Conservation (phyloP, 2,797 vertebrate genomes). For the Coregonus suidteri region DNA sequence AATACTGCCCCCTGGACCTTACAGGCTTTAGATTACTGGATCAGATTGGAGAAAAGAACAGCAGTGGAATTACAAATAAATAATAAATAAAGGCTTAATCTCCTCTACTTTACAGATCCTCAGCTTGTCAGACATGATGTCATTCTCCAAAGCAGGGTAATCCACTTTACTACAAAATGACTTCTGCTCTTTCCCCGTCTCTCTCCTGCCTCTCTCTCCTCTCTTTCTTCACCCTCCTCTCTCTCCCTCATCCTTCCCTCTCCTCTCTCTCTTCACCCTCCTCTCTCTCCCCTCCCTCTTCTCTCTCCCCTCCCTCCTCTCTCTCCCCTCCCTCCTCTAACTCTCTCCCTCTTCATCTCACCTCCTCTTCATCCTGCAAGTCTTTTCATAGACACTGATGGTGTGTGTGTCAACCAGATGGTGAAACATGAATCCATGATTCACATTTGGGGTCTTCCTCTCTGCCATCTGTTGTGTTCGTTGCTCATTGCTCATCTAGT, state of each 20-base stretch:
- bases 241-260: too few species aligned
- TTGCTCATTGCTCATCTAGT: conserved; percentile 54
- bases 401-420: conserved; percentile 85
- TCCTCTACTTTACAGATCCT: conserved; percentile 74
- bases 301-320: not conserved
- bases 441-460: conserved; percentile 92
- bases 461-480: conserved; percentile 82
- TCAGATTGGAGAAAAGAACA: conserved; percentile 70
- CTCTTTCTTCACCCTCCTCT: not conserved
- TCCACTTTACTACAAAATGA: conserved; percentile 74
- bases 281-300: not conserved
- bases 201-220: conserved; percentile 55
- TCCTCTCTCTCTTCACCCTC: too few species aligned
- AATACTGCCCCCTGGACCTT: conserved; percentile 46
- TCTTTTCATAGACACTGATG: not conserved
- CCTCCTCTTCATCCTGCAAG: not conserved
- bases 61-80: conserved; percentile 59
- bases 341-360: not conserved
- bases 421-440: conserved; percentile 93
- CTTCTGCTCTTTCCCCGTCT: conserved; percentile 66
- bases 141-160: conserved; percentile 76
- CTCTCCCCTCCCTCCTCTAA: not conserved
- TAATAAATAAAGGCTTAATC: conserved; percentile 67
- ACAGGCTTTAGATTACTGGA: conserved; percentile 62
- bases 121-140: conserved; percentile 77